These are phyloP conservation scores for Rhipidura dahli DNA, from an alignment of 2,113 vertebrate genomes.

Conservation along the genomic window DNA sequence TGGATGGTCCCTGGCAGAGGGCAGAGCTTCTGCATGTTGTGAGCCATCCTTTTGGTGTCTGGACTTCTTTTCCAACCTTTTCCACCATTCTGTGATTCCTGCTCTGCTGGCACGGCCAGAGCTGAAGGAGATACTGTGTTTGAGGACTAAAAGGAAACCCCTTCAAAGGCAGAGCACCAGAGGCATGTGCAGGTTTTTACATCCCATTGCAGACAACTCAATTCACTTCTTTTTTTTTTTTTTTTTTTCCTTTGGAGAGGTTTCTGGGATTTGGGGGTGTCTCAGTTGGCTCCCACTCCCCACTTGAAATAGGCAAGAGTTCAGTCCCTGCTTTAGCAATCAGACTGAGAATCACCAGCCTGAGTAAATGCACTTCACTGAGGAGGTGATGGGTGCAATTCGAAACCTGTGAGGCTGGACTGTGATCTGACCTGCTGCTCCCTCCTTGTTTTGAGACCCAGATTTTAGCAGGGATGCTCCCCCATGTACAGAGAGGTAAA, in stretches of 20 bases:
- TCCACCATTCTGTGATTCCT: not conserved
- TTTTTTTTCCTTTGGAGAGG: not conserved
- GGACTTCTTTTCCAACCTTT: not conserved
- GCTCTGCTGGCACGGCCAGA: not conserved
- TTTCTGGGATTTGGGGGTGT: not conserved
- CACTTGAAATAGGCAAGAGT: accelerated
- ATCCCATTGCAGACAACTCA: not conserved
- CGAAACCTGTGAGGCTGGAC: not conserved
- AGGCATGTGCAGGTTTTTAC: not conserved
- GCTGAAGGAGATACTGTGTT: not conserved
- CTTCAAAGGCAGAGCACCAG: not conserved
- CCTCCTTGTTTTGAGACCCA: not conserved
- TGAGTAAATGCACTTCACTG: not conserved
- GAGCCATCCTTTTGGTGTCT: not conserved
- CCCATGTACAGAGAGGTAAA: accelerated
- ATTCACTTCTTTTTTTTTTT: no score
- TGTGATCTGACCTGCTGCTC: not conserved
- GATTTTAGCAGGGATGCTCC: not conserved
- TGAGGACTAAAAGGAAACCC: not conserved
- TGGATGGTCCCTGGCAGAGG: not conserved
- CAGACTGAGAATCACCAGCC: not conserved
- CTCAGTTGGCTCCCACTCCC: not conserved
- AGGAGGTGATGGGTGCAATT: not conserved
- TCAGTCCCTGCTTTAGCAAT: not conserved
- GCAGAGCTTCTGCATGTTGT: not conserved